Base-by-base conservation (phyloP, 2,888 invertebrate species). In the Drosophila nigricruria region DNA sequence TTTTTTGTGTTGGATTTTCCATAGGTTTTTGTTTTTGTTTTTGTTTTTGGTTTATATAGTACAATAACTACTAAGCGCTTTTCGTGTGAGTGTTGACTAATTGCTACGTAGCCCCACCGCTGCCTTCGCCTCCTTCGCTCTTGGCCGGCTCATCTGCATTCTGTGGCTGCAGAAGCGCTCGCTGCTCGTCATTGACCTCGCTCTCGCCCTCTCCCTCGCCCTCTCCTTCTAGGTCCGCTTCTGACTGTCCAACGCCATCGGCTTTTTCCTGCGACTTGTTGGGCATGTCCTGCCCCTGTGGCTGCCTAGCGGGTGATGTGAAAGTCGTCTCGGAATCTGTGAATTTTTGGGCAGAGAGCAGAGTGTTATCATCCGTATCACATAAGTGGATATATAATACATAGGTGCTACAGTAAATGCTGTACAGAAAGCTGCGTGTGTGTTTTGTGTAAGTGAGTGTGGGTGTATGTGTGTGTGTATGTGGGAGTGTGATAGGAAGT, bases 321-420 rank as follows among this genome's bases (percentile, higher is more conserved):
- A 93, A 93, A 56, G 93, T 92, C 59, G 93, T 93, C 84, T 93
- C 93, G 34, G 93, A 93, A 88, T 93, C 93, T 93, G 69, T 50
- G 68, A 52, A 63, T 3, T 5, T 5, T 36, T 16, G 34, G 12
- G 25, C 38, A 63, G 42, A 69, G 12, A 52, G 30, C 18, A 23
- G 9, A 47, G 25, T 59, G 18, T 78, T 81, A 77, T 20, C 18
- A 57, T 23, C 38, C 9, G 9, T 16, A 1, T 40, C 5, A 18
- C 16, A 6, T 0, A 23, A 14, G 8, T 18, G 27, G 18, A 14
- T 16, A 30, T 38, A 10, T 50, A 16, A 27, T 25, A 43, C 49
- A 62, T 14, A 47, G 36, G 78, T 81, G 72, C 81, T 65, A 58
- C 47, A 63, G 38, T 62, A 18, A 30, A 77, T 84, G 89, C 89